Evolutionary conservation across 1,140 invertebrate species (phyloP).

Genomic region (Danaus melanippus): DNA sequence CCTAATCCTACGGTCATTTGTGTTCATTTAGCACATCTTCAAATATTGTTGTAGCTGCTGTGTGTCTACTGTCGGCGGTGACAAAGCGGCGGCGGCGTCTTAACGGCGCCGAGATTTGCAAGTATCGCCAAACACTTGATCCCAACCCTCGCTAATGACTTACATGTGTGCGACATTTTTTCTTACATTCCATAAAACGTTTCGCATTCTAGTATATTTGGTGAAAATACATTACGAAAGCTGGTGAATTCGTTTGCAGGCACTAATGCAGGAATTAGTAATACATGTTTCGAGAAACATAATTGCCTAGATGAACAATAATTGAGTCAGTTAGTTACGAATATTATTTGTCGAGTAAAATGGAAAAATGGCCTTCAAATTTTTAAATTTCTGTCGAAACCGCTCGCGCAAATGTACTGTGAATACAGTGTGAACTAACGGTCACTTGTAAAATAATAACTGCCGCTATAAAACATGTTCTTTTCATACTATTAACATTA

Average conservation of each 20-base stretch:
- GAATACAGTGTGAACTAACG: conserved; percentile 24
- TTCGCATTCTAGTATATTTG: too few species aligned
- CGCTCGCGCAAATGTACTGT: too few species aligned
- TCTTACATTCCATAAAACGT: conserved; percentile 16
- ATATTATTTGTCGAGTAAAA: too few species aligned
- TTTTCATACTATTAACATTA: conserved; percentile 20
- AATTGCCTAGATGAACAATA: too few species aligned
- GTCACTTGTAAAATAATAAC: conserved; percentile 20
- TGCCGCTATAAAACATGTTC: conserved; percentile 19
- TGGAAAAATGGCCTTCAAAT: too few species aligned
- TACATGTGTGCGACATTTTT: conserved; percentile 56
- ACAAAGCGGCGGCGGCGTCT: conserved; percentile 32
- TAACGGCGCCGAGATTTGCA: conserved; percentile 51
- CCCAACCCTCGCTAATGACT: conserved; percentile 55
- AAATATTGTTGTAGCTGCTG: conserved; percentile 64
- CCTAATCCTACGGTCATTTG: conserved; percentile 64
- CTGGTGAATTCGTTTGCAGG: too few species aligned
- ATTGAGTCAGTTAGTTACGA: too few species aligned
- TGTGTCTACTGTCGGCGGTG: conserved; percentile 17
- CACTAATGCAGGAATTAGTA: too few species aligned
- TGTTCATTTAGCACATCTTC: conserved; percentile 57
- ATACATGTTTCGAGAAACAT: too few species aligned
- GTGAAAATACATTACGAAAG: too few species aligned
- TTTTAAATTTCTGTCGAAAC: too few species aligned
- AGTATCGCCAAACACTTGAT: conserved; percentile 57